These are phyloP conservation scores for Mesaphorura yosii DNA, from an alignment of 1,140 invertebrate species.

Conservation along the genomic window DNA sequence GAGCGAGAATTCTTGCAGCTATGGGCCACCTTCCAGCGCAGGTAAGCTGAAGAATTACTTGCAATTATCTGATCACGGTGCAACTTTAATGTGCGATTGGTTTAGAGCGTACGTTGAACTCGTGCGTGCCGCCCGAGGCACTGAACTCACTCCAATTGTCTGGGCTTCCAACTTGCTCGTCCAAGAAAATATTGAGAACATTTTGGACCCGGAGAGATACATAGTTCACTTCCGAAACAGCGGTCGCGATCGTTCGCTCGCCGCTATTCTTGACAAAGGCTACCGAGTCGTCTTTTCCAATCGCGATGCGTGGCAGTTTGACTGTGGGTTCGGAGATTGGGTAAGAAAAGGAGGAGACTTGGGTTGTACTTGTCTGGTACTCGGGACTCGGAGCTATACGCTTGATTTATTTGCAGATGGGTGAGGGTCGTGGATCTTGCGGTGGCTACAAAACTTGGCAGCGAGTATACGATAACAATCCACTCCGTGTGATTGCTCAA, in stretches of 20 bases:
- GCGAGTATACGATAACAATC: slow-evolving; percentile 35
- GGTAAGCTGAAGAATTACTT: slow-evolving; percentile 8
- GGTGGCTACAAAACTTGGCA: slow-evolving; percentile 36
- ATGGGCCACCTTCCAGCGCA: slow-evolving; percentile 33
- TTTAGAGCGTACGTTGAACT: slow-evolving; percentile 31
- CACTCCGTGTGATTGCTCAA: slow-evolving; percentile 32
- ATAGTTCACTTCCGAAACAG: slow-evolving; percentile 31
- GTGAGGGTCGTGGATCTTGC: slow-evolving; percentile 32
- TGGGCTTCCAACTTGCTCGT: slow-evolving; percentile 31
- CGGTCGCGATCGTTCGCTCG: slow-evolving; percentile 30
- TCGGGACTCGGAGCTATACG: not conserved
- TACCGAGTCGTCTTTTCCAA: slow-evolving; percentile 35
- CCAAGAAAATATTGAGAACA: slow-evolving; percentile 32
- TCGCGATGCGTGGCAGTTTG: slow-evolving; percentile 35
- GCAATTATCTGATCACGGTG: not conserved
- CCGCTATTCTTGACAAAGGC: slow-evolving; percentile 31
- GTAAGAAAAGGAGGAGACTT: slow-evolving; percentile 23
- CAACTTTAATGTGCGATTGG: not conserved
- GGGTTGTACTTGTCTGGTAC: not conserved
- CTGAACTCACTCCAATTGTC: slow-evolving; percentile 30
- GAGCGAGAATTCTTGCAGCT: slow-evolving; percentile 34
- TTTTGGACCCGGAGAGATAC: slow-evolving; percentile 31
- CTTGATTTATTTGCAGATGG: slow-evolving; percentile 22
- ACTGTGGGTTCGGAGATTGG: slow-evolving; percentile 35
- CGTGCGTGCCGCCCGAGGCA: slow-evolving; percentile 30